A percentile compares a stretch with the other conserved stretches of the same genome.
Evolutionary conservation across 2,797 vertebrate genomes (phyloP).

Genomic region (Myripristis murdjan): DNA sequence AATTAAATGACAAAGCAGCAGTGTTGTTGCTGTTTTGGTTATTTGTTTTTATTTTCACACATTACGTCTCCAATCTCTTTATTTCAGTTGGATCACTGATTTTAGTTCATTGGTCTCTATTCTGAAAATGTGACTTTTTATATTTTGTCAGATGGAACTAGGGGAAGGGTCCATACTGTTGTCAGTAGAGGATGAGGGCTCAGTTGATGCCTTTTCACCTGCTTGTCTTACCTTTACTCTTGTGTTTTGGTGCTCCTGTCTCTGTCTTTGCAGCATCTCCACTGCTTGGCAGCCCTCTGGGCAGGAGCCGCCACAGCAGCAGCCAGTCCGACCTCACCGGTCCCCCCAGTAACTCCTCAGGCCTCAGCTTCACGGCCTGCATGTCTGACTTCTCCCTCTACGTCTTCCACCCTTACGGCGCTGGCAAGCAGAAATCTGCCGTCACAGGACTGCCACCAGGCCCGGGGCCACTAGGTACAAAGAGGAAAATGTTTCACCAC

Average conservation of each 20-base stretch:
- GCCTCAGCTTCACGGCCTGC: conserved; percentile 98
- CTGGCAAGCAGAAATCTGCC: conserved; percentile 96
- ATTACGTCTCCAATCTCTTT: no score
- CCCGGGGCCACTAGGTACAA: conserved; percentile 72
- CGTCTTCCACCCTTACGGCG: conserved; percentile 98
- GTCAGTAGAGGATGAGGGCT: neutral
- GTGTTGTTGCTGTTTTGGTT: neutral
- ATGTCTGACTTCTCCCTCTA: conserved; percentile 99
- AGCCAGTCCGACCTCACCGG: conserved; percentile 95
- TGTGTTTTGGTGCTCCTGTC: neutral
- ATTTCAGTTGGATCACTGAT: no score
- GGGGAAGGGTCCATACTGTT: neutral
- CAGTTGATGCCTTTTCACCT: neutral
- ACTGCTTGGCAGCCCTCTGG: conserved; percentile 92
- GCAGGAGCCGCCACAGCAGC: conserved; percentile 95
- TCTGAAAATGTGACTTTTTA: no score
- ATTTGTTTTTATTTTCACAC: no score
- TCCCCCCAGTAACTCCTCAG: conserved; percentile 92
- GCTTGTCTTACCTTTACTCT: neutral
- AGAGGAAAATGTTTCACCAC: neutral
- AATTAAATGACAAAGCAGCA: no score
- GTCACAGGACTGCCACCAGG: conserved; percentile 93
- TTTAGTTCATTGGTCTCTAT: no score
- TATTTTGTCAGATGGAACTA: no score
- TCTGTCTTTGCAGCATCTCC: conserved; percentile 77